A percentile compares a stretch with the other conserved stretches of the same genome.
phyloP scores from a whole-genome alignment of 2,113 vertebrate genomes.

The Agelaius phoeniceus region DNA sequence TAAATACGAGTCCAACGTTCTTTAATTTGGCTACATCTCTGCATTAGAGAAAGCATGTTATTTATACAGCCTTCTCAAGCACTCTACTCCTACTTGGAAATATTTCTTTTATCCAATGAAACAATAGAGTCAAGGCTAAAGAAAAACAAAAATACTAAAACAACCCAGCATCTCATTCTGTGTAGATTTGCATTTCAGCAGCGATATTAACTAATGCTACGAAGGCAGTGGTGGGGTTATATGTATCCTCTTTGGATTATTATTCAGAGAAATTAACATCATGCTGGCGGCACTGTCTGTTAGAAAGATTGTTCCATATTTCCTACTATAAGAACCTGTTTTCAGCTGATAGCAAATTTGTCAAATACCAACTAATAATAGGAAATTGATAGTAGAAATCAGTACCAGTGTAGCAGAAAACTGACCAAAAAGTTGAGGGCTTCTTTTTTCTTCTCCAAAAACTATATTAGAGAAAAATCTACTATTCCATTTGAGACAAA shows the following conservation, averaged over 20 bases:
- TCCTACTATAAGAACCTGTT: neutral
- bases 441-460: neutral
- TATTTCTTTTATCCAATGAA: constrained; percentile 49
- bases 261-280: neutral
- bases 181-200: constrained; percentile 24
- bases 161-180: constrained; percentile 8
- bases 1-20: constrained; percentile 49
- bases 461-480: neutral
- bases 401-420: neutral
- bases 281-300: neutral
- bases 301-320: neutral
- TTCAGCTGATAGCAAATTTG: neutral
- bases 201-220: neutral
- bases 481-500: neutral
- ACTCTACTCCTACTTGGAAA: constrained; percentile 15
- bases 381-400: neutral
- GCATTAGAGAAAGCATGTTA: constrained; percentile 31
- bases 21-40: constrained; percentile 63
- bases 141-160: constrained; percentile 37
- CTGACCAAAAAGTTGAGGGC: neutral
- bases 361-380: neutral
- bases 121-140: constrained; percentile 57
- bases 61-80: constrained; percentile 41
- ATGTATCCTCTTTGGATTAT: neutral
- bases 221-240: neutral